Evolutionary conservation across 2,888 invertebrate genomes (phyloP), one percentile per base, ranked within the genome.

Genomic region (Platynereis dumerilii): DNA sequence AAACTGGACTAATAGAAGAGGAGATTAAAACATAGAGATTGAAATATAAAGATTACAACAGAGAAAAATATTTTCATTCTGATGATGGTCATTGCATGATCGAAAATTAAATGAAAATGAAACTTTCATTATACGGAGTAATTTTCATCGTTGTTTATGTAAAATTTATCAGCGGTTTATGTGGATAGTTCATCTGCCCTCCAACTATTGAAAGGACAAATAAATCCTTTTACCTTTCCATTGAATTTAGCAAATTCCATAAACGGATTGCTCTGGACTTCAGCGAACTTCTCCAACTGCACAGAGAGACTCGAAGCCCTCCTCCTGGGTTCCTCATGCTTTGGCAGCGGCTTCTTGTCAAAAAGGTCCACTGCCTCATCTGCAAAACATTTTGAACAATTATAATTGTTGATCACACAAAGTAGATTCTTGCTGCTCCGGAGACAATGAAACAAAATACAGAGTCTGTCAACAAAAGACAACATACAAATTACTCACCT

Each of bases 231-330:
- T 73, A 86, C 85, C 72, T 90, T 91, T 69, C 96, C 96, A 86
- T 96, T 96, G 84, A 92, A 96, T 84, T 91, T 92, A 2, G 94
- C 92, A 87, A 91, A 97, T 78, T 92, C 92, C 69, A 91, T 88
- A 84, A 92, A 97, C 60, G 94, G 93, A 84, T 95, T 93, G 77
- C 91, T 89, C 0, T 92, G 91, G 68, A 91, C 85, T 76, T 90
- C 88, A 0, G 91, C 91, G 73, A 90, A 91, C 75, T 91, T 90
- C 73, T 90, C 89, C 55, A 96, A 83, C 74, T 92, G 91, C 75
- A 91, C 89, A 0, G 92, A 86, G 54, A 96, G 85, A 67, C 90
- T 85, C 28, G 94, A 94, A 72, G 61, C 12, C 5, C 24, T n/a
- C 22, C 56, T 62, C 20, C 20, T 26, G 15, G 20, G n/a, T 10